Evolutionary conservation across 2,888 invertebrate species (phyloP).

Genomic region (Tillus elongatus): DNA sequence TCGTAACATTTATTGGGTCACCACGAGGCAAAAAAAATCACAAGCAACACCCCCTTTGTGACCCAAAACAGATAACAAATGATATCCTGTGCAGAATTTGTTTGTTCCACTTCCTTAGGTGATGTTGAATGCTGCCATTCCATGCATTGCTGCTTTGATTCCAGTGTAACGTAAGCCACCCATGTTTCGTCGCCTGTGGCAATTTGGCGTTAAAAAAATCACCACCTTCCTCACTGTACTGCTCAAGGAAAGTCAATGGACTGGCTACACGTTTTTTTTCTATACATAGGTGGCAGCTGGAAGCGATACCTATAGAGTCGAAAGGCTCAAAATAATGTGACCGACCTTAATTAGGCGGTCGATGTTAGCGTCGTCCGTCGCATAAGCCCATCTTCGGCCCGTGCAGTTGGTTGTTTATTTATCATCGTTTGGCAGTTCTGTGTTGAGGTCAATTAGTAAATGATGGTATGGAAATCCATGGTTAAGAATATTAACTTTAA

Average conservation of each 20-base stretch:
- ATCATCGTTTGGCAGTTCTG: too few species aligned
- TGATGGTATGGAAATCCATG: too few species aligned
- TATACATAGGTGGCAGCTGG: too few species aligned
- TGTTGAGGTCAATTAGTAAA: too few species aligned
- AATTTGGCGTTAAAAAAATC: constrained; percentile 21
- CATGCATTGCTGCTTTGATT: constrained; percentile 16
- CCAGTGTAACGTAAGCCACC: constrained; percentile 17
- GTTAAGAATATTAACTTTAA: too few species aligned
- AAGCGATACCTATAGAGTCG: too few species aligned
- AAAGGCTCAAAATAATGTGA: too few species aligned
- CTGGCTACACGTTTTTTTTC: too few species aligned
- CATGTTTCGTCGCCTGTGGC: constrained; percentile 22
- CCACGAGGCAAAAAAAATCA: constrained; percentile 9
- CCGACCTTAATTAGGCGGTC: too few species aligned
- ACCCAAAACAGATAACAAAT: constrained; percentile 24
- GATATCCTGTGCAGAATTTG: constrained; percentile 19
- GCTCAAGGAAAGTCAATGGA: constrained; percentile 19
- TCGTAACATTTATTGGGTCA: constrained; percentile 9
- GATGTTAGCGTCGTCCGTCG: too few species aligned
- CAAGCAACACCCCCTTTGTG: constrained; percentile 18
- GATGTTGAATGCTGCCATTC: constrained; percentile 4
- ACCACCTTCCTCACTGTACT: constrained; percentile 20
- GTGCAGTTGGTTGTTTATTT: too few species aligned
- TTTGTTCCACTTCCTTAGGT: constrained; percentile 13
- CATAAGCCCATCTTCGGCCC: too few species aligned